phyloP scores from a whole-genome alignment of 2,113 vertebrate genomes.

The Thunnus thynnus region DNA sequence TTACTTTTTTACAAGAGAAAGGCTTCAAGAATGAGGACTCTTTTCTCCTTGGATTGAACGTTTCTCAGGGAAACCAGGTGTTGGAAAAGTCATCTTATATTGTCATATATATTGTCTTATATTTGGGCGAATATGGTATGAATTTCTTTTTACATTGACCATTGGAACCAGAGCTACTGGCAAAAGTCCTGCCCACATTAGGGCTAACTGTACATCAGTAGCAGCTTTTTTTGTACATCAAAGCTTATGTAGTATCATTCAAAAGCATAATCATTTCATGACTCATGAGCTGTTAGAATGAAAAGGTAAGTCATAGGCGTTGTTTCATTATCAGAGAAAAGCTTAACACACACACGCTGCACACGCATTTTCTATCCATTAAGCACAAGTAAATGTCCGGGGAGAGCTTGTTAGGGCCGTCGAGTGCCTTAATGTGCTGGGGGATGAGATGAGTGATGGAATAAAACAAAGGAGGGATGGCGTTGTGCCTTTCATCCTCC shows the following conservation, averaged over 20 bases:
- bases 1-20: too few species aligned
- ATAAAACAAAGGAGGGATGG: conserved; percentile 54
- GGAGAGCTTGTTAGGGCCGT: conserved; percentile 67
- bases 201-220: conserved; percentile 5
- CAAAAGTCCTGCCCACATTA: not conserved
- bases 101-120: too few species aligned
- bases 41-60: too few species aligned
- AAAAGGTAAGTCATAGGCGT: conserved; percentile 1
- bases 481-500: conserved; percentile 59
- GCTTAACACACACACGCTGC: not conserved
- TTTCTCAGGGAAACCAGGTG: too few species aligned
- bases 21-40: too few species aligned
- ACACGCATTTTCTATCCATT: conserved; percentile 67
- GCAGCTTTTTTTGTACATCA: conserved; percentile 45
- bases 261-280: not conserved
- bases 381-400: conserved; percentile 33
- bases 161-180: too few species aligned
- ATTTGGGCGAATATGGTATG: too few species aligned
- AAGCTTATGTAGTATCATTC: conserved; percentile 8
- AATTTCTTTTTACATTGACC: too few species aligned
- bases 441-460: conserved; percentile 69
- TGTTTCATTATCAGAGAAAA: conserved; percentile 18
- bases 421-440: conserved; percentile 64
- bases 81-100: too few species aligned
- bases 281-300: conserved; percentile 11